phyloP scores from a whole-genome alignment of 2,113 vertebrate species.

The Xenus cinereus region DNA sequence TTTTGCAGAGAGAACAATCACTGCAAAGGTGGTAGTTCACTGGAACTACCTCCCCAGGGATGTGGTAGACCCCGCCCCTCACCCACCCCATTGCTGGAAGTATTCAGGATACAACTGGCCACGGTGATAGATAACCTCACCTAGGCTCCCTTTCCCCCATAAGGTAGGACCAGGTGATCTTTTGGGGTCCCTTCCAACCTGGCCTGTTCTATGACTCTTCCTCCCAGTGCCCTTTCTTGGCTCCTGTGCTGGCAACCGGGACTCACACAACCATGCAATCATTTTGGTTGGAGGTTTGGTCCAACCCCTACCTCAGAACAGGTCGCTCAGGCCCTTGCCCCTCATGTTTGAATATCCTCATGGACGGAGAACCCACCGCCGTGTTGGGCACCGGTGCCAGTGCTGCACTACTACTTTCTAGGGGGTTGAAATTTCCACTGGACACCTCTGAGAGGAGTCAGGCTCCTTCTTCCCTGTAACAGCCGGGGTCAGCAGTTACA shows the following conservation, averaged over 20 bases:
- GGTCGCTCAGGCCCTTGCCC: not conserved
- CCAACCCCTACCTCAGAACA: not conserved
- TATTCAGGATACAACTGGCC: not conserved
- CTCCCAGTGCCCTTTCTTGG: not conserved
- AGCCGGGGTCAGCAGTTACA: not conserved
- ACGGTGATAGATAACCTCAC: not conserved
- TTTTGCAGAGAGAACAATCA: not conserved
- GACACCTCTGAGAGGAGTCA: not conserved
- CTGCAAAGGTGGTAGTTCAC: too few species aligned
- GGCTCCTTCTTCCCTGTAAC: not conserved
- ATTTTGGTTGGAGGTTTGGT: not conserved
- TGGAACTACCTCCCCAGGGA: too few species aligned
- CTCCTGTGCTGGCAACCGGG: not conserved
- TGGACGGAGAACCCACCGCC: rapidly evolving
- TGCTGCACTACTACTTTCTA: not conserved
- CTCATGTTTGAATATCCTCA: not conserved
- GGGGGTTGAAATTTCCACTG: not conserved
- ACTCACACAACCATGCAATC: not conserved
- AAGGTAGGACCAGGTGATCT: not conserved
- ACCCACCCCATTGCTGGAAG: not conserved
- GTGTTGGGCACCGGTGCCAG: rapidly evolving
- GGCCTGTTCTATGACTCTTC: not conserved
- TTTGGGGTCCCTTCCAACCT: not conserved
- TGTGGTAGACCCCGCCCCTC: too few species aligned
- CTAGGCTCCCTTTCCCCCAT: not conserved